A percentile compares a stretch with the other conserved stretches of the same genome.
Conservation (phyloP, 2,113 vertebrate species). For the Vanacampus margaritifer region DNA sequence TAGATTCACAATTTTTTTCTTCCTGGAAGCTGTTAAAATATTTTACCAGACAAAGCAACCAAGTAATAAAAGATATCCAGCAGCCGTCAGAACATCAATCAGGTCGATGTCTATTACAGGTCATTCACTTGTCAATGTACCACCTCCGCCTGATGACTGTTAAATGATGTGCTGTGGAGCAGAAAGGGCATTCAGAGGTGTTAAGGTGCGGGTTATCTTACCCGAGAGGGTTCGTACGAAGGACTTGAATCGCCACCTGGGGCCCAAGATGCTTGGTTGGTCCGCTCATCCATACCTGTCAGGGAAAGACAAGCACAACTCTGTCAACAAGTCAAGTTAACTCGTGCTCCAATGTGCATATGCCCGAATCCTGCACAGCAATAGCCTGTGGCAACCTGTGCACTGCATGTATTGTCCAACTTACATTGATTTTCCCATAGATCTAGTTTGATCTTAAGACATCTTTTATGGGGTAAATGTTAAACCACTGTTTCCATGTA, state of each 20-base stretch:
- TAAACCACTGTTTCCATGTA: too few relatives aligned
- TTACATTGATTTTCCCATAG: background rate
- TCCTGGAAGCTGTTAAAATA: background rate
- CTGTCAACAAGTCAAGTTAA: slow-evolving; percentile 45
- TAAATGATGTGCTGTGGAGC: slow-evolving; percentile 55
- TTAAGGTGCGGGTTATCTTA: slow-evolving; percentile 74
- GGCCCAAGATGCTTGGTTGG: slow-evolving; percentile 87
- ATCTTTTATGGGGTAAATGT: too few relatives aligned
- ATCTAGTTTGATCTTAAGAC: background rate
- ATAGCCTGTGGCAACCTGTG: background rate
- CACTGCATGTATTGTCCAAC: background rate
- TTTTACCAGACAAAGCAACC: background rate
- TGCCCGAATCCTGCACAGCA: background rate
- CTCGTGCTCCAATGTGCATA: slow-evolving; percentile 9
- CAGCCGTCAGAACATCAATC: slow-evolving; percentile 8
- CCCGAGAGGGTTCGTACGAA: slow-evolving; percentile 90
- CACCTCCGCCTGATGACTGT: slow-evolving; percentile 50
- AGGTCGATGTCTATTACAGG: slow-evolving; percentile 22
- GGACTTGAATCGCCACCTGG: slow-evolving; percentile 90
- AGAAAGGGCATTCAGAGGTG: slow-evolving; percentile 52
- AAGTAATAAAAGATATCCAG: slow-evolving; percentile 1
- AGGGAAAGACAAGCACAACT: slow-evolving; percentile 63
- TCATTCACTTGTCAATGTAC: slow-evolving; percentile 32
- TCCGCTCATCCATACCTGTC: slow-evolving; percentile 93
- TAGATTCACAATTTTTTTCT: background rate